Conservation (phyloP, 2,797 vertebrate genomes). For the Halcyon chelicuti region DNA sequence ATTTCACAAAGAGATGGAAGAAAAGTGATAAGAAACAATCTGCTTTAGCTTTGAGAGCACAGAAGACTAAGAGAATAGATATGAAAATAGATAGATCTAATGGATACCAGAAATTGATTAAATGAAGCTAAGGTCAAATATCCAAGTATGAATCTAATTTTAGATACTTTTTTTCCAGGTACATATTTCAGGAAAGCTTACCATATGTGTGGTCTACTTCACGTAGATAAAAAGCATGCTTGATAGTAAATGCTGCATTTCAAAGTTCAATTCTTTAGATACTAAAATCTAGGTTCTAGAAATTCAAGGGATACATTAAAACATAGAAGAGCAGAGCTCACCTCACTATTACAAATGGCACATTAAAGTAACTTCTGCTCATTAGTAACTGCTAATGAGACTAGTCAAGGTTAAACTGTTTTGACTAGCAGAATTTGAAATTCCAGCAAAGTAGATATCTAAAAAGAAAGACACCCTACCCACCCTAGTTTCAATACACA, state of each 20-base stretch:
- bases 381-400: not conserved
- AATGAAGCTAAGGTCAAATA: not conserved
- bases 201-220: not conserved
- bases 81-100: not conserved
- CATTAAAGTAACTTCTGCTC: not conserved
- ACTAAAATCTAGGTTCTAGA: not conserved
- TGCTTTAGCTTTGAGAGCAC: not conserved
- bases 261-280: not conserved
- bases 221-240: not conserved
- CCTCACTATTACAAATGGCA: not conserved
- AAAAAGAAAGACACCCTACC: not conserved
- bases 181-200: not conserved
- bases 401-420: not conserved
- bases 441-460: not conserved
- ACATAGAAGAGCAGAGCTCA: not conserved
- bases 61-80: not conserved
- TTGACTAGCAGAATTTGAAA: not conserved
- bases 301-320: not conserved
- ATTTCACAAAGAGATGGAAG: not conserved
- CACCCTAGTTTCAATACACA: fast-evolving
- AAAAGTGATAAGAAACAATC: not conserved
- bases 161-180: not conserved
- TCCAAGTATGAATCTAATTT: not conserved
- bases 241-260: not conserved
- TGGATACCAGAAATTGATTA: not conserved